Conservation (phyloP, 2,113 vertebrate species). For the Gnathonemus longibarbis region DNA sequence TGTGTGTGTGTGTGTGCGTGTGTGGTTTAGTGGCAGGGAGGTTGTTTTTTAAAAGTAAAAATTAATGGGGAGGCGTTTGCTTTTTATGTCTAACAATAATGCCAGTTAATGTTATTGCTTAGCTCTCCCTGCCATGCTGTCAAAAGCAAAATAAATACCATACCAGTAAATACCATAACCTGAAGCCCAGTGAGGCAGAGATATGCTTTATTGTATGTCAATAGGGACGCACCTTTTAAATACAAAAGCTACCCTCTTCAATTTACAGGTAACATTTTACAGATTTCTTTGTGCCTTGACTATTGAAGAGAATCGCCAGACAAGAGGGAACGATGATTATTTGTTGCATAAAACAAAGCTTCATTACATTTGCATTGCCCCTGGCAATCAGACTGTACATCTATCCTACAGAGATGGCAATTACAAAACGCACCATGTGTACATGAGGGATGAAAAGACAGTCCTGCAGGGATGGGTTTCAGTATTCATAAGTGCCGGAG, state of each 20-base stretch:
- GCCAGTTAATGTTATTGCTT: not conserved
- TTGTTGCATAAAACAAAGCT: not conserved
- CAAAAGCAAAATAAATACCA: not conserved
- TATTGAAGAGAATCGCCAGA: not conserved
- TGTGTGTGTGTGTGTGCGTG: not conserved
- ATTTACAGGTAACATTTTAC: not conserved
- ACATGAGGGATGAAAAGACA: not conserved
- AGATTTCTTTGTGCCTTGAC: not conserved
- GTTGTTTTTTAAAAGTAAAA: not conserved
- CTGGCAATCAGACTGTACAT: not conserved
- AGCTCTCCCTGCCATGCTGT: not conserved
- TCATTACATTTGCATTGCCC: not conserved
- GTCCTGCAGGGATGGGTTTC: not conserved
- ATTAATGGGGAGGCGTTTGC: not conserved
- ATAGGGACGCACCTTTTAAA: not conserved
- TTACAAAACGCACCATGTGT: not conserved
- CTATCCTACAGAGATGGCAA: not conserved
- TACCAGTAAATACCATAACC: not conserved
- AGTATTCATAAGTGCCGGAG: not conserved
- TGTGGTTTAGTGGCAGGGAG: not conserved
- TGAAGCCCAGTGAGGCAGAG: not conserved
- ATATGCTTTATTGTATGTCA: not conserved
- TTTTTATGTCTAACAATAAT: not conserved
- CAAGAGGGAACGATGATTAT: not conserved
- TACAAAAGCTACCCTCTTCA: not conserved